A percentile compares a stretch with the other conserved stretches of the same genome.
Conservation (phyloP, 2,888 invertebrate genomes). For the Andricus curvator region DNA sequence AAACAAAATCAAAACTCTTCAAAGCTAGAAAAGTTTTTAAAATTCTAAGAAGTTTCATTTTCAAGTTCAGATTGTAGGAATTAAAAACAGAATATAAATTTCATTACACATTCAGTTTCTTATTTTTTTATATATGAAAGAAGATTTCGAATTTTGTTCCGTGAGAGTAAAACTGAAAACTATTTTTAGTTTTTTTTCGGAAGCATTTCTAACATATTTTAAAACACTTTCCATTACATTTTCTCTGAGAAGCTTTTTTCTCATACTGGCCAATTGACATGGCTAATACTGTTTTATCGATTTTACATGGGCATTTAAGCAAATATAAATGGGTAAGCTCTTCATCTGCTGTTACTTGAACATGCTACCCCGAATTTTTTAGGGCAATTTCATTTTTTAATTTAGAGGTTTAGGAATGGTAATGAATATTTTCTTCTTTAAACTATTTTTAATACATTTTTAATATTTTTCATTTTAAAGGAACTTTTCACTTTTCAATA, state of each 20-base stretch:
- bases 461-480: background rate
- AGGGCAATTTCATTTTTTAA: background rate
- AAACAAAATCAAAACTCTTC: too few species aligned
- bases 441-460: background rate
- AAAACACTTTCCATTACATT: background rate
- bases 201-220: background rate
- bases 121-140: background rate
- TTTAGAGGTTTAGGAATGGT: background rate
- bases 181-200: background rate
- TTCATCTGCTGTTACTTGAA: background rate
- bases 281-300: slow-evolving; percentile 18
- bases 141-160: background rate
- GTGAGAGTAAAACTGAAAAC: background rate
- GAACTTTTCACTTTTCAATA: too few species aligned
- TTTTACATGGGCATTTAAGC: slow-evolving; percentile 9
- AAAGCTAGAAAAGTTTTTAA: too few species aligned
- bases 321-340: background rate
- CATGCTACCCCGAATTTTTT: background rate
- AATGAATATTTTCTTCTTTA: background rate
- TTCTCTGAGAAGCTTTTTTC: background rate
- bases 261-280: slow-evolving; percentile 10
- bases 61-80: too few species aligned
- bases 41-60: too few species aligned
- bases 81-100: too few species aligned
- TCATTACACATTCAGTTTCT: background rate